phyloP scores from a whole-genome alignment of 2,888 invertebrate species.

The Drosophila eohydei region DNA sequence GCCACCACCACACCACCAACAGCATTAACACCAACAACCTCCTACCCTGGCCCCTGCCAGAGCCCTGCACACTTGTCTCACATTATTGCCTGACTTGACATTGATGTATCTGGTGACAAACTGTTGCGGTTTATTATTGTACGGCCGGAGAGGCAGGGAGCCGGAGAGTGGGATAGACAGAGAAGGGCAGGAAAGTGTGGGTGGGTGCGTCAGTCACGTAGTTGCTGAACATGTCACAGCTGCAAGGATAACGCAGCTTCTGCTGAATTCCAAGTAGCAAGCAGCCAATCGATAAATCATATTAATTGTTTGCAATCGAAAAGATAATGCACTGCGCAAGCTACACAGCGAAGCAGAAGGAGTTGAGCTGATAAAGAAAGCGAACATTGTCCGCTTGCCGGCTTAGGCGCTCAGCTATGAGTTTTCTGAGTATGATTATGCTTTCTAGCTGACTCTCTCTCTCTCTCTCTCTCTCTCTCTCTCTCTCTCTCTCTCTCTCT shows the following conservation, averaged over 20 bases:
- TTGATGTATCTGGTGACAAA: constrained; percentile 82
- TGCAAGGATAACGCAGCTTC: constrained; percentile 50
- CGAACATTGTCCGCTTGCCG: neutral
- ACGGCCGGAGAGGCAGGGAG: neutral
- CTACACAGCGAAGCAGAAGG: neutral
- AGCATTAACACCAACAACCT: constrained; percentile 3
- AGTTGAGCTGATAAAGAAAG: neutral
- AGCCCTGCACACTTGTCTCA: constrained; percentile 32
- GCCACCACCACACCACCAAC: neutral
- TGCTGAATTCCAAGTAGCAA: constrained; percentile 10
- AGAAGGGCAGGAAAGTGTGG: neutral
- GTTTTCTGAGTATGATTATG: neutral
- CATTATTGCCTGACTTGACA: constrained; percentile 72
- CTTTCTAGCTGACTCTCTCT: too few species aligned
- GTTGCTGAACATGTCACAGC: constrained; percentile 62
- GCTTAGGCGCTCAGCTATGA: neutral
- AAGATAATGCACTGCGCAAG: constrained; percentile 44
- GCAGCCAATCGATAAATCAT: constrained; percentile 72
- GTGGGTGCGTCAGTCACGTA: constrained; percentile 55
- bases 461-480: neutral
- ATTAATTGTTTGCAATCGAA: constrained; percentile 62
- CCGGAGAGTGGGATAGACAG: neutral
- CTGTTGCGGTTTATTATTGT: constrained; percentile 80
- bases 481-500: neutral
- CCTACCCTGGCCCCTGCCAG: neutral